A percentile compares a stretch with the other conserved stretches of the same genome.
These are phyloP conservation scores for Halcyon badia DNA, from an alignment of 2,797 vertebrate species.

Conservation along the genomic window DNA sequence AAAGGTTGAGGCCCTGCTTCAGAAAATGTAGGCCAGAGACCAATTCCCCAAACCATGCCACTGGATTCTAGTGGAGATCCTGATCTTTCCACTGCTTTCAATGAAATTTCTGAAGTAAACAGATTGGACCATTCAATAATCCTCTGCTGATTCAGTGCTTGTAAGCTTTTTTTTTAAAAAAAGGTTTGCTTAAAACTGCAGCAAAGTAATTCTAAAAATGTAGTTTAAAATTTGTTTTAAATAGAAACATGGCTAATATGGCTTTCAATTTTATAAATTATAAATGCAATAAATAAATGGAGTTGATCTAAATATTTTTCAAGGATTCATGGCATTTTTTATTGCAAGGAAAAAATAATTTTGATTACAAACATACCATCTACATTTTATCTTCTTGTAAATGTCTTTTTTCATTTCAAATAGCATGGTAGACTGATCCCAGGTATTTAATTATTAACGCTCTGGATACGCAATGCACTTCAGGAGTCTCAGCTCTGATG, in stretches of 20 bases:
- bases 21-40: neutral
- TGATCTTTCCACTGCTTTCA: constrained; percentile 25
- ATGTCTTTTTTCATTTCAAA: neutral
- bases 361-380: neutral
- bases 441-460: constrained; percentile 29
- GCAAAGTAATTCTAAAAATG: neutral
- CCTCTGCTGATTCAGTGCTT: neutral
- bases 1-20: constrained; percentile 22
- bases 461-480: neutral
- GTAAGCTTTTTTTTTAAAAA: neutral
- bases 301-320: neutral
- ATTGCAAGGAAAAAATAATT: constrained; percentile 9
- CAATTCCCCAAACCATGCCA: neutral
- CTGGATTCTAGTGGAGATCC: neutral
- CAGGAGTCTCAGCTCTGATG: neutral
- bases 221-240: neutral
- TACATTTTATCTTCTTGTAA: neutral
- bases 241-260: neutral
- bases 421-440: neutral
- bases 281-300: neutral
- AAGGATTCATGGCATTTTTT: neutral
- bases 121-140: neutral
- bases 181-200: neutral
- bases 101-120: constrained; percentile 11
- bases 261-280: neutral